Conservation (phyloP, 2,113 vertebrate genomes). For the Seriola dumerili region DNA sequence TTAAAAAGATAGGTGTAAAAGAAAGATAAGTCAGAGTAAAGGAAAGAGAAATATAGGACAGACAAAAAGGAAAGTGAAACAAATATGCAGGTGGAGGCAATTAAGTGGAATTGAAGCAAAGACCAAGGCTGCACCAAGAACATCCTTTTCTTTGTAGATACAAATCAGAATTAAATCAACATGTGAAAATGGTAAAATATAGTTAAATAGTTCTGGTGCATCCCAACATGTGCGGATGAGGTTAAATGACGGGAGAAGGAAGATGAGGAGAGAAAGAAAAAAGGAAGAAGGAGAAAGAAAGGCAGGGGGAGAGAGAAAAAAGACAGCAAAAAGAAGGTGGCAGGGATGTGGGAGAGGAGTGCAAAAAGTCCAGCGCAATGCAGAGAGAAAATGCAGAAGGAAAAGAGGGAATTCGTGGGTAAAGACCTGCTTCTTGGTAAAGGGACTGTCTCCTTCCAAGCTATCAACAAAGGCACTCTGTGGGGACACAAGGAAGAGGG, state of each 20-base stretch:
- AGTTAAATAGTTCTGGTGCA: slow-evolving; percentile 13
- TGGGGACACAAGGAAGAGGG: slow-evolving; percentile 87
- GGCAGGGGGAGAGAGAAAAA: background rate
- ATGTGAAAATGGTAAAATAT: background rate
- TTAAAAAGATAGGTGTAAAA: background rate
- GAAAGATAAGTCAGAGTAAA: background rate
- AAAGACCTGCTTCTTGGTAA: slow-evolving; percentile 90
- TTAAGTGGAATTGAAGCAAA: background rate
- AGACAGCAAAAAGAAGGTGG: background rate
- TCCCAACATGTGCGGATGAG: background rate
- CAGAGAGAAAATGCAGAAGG: slow-evolving; percentile 80
- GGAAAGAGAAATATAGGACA: background rate
- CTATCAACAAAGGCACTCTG: slow-evolving; percentile 91
- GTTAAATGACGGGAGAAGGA: background rate
- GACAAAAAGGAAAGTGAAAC: background rate
- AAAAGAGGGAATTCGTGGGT: slow-evolving; percentile 78
- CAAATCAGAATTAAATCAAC: background rate
- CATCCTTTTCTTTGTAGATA: background rate
- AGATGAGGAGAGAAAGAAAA: background rate
- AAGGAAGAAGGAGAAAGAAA: background rate
- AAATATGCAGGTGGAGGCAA: slow-evolving; percentile 18
- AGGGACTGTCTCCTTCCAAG: slow-evolving; percentile 90
- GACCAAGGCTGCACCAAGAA: slow-evolving; percentile 25
- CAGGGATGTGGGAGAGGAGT: slow-evolving; percentile 63
- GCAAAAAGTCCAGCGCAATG: slow-evolving; percentile 80